Conservation (phyloP, 2,888 invertebrate genomes). For the Chloroclysta siterata region DNA sequence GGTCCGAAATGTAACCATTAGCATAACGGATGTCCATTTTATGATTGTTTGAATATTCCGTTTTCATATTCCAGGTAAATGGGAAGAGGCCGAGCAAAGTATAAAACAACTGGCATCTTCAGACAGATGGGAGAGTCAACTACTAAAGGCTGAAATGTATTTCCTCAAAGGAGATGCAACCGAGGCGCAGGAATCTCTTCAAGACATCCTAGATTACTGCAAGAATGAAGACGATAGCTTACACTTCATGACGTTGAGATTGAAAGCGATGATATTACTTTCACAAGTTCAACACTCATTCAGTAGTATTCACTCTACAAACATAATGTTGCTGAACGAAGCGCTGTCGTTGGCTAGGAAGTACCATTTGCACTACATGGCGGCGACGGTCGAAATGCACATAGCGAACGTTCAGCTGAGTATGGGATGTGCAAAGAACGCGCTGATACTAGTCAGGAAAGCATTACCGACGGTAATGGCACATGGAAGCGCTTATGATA, state of each 20-base stretch:
- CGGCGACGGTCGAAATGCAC: constrained; percentile 90
- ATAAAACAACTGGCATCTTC: constrained; percentile 88
- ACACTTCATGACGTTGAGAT: constrained; percentile 81
- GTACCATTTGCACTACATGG: constrained; percentile 91
- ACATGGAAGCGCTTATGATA: constrained; percentile 92
- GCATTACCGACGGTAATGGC: constrained; percentile 90
- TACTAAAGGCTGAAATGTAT: constrained; percentile 83
- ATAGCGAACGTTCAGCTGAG: constrained; percentile 91
- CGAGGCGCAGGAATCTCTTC: constrained; percentile 75
- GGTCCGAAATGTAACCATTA: no score
- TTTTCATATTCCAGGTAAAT: constrained; percentile 78
- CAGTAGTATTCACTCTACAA: constrained; percentile 81
- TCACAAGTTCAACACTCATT: constrained; percentile 87
- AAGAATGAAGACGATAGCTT: constrained; percentile 81
- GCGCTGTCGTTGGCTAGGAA: constrained; percentile 90
- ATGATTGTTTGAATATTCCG: neutral
- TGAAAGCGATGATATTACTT: constrained; percentile 88
- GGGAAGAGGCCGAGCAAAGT: constrained; percentile 88
- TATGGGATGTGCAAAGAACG: constrained; percentile 91
- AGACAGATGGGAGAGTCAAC: constrained; percentile 87
- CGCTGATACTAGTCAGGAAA: constrained; percentile 88
- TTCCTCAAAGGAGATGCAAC: constrained; percentile 81
- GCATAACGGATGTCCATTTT: neutral
- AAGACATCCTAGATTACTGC: constrained; percentile 81
- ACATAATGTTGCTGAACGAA: constrained; percentile 86